phyloP scores from a whole-genome alignment of 2,888 invertebrate species.

The Platyscelio sp. region DNA sequence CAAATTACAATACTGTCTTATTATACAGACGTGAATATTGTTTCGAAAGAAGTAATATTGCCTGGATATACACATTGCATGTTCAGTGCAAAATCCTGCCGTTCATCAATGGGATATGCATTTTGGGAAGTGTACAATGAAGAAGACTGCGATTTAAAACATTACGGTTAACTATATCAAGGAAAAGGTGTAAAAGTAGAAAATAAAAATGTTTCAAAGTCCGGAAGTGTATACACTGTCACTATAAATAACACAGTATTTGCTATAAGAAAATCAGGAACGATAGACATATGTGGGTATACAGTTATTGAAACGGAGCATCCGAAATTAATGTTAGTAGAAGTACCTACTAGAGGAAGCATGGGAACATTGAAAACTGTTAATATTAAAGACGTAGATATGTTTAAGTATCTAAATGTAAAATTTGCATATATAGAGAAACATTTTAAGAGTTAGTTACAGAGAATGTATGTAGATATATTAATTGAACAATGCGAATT shows the following conservation, averaged over 20 bases:
- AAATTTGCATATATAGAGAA: slow-evolving; percentile 77
- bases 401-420: slow-evolving; percentile 72
- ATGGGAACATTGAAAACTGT: not conserved
- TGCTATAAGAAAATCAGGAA: slow-evolving; percentile 45
- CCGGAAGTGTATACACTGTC: slow-evolving; percentile 48
- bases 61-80: not conserved
- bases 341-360: not conserved
- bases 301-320: slow-evolving; percentile 50
- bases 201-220: not conserved
- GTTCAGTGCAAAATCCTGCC: not conserved
- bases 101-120: not conserved
- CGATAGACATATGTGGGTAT: slow-evolving; percentile 20
- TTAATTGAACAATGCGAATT: slow-evolving; percentile 72
- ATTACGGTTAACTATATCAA: not conserved
- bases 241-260: slow-evolving; percentile 54
- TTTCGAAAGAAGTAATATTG: not conserved
- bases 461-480: slow-evolving; percentile 68
- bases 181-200: not conserved
- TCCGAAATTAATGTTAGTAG: slow-evolving; percentile 50
- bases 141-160: not conserved
- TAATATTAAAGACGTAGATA: slow-evolving; percentile 54
- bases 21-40: too few relatives aligned
- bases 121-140: not conserved
- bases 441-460: slow-evolving; percentile 67
- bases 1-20: too few relatives aligned